Conservation (phyloP, 2,888 invertebrate genomes). For the Eupithecia abbreviata region DNA sequence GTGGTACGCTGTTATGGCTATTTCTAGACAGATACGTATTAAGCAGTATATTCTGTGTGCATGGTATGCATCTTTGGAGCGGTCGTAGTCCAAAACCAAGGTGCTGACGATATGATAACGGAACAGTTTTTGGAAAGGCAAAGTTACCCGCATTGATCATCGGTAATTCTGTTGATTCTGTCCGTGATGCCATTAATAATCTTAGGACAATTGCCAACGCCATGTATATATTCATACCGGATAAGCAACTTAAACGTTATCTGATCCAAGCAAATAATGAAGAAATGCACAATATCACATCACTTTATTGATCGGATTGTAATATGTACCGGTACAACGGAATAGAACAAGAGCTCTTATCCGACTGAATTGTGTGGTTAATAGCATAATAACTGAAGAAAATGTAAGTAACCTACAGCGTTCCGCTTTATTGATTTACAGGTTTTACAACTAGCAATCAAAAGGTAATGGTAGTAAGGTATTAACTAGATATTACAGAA, state of each 20-base stretch:
- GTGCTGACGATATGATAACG: background rate
- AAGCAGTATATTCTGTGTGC: background rate
- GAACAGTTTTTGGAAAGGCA: background rate
- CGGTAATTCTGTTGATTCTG: background rate
- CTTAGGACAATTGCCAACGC: conserved; percentile 13
- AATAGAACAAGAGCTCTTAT: conserved; percentile 41
- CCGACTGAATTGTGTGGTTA: conserved; percentile 43
- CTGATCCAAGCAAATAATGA: background rate
- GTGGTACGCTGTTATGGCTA: background rate
- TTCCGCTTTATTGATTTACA: conserved; percentile 35
- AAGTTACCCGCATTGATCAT: background rate
- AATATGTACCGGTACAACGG: conserved; percentile 21
- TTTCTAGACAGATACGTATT: conserved; percentile 1
- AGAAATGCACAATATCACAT: conserved; percentile 15
- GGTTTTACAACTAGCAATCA: conserved; percentile 2
- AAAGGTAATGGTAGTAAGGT: too few relatives aligned
- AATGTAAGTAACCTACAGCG: conserved; percentile 34
- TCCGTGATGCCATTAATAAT: background rate
- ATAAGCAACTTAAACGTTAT: background rate
- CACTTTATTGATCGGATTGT: background rate
- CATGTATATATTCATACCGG: conserved; percentile 22
- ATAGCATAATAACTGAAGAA: conserved; percentile 32
- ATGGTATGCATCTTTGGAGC: conserved; percentile 2
- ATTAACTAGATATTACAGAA: background rate
- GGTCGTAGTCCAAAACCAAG: background rate